phyloP scores from a whole-genome alignment of 2,888 invertebrate species.

The Hedychridium roseum region DNA sequence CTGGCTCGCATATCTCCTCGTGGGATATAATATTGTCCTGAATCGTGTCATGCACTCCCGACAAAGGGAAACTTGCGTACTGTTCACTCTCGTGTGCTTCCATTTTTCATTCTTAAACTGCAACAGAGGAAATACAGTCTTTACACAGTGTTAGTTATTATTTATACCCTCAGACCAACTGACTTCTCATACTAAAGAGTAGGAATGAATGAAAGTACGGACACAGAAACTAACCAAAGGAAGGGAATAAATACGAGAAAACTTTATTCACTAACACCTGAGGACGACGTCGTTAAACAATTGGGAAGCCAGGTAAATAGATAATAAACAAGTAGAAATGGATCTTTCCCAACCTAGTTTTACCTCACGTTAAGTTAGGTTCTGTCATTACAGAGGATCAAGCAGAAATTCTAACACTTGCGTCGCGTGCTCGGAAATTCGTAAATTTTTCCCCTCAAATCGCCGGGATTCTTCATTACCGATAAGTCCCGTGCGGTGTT shows the following conservation, averaged over 20 bases:
- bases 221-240: not conserved
- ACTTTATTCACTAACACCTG: not conserved
- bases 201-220: too few relatives aligned
- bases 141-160: too few relatives aligned
- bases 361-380: constrained; percentile 46
- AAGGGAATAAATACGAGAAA: constrained; percentile 1
- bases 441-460: not conserved
- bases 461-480: not conserved
- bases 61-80: constrained; percentile 52
- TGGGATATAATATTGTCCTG: constrained; percentile 51
- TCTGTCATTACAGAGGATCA: constrained; percentile 20
- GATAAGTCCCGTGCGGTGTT: not conserved
- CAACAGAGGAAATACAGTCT: too few relatives aligned
- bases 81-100: constrained; percentile 53
- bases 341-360: constrained; percentile 47
- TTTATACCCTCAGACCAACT: too few relatives aligned
- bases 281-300: too few relatives aligned
- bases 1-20: constrained; percentile 56
- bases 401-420: constrained; percentile 12
- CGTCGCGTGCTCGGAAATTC: constrained; percentile 6
- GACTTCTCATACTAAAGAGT: too few relatives aligned
- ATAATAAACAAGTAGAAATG: too few relatives aligned
- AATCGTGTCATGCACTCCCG: constrained; percentile 46
- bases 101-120: constrained; percentile 37
- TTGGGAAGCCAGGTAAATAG: too few relatives aligned